These are phyloP conservation scores for Ceyx melanurus DNA, from an alignment of 2,113 vertebrate genomes.

Conservation along the genomic window DNA sequence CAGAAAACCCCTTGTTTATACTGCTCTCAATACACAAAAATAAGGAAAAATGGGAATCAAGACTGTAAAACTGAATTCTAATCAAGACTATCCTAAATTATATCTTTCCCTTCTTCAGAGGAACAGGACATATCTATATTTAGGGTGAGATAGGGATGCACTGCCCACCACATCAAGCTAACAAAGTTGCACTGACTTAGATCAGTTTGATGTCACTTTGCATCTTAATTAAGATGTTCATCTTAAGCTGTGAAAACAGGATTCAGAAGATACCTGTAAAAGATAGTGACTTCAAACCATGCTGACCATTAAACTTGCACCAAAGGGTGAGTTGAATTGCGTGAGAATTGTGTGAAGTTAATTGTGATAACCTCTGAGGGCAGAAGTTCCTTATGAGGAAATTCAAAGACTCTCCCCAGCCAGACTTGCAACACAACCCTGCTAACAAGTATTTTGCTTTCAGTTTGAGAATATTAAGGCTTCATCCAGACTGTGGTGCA, in stretches of 20 bases:
- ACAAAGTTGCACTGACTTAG: not conserved
- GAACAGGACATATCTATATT: not conserved
- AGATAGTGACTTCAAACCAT: not conserved
- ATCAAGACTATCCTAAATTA: not conserved
- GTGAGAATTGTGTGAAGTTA: not conserved
- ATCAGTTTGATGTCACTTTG: not conserved
- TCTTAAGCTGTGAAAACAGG: not conserved
- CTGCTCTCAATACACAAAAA: not conserved
- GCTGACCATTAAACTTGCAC: not conserved
- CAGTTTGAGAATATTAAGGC: not conserved
- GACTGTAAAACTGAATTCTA: not conserved
- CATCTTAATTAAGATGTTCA: not conserved
- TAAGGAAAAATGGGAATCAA: not conserved
- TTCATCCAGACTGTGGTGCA: not conserved
- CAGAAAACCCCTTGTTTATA: not conserved
- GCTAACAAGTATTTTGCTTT: not conserved
- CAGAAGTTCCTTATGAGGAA: not conserved
- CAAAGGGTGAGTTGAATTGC: not conserved
- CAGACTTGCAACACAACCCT: not conserved
- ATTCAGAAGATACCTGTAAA: not conserved
- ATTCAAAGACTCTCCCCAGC: not conserved
- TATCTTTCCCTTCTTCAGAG: not conserved
- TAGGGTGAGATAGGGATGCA: not conserved
- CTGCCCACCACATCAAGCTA: not conserved
- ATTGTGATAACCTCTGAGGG: not conserved